A percentile compares a stretch with the other conserved stretches of the same genome.
These are phyloP conservation scores for Lasioglossum figueresi DNA, from an alignment of 2,888 invertebrate genomes.

Conservation along the genomic window DNA sequence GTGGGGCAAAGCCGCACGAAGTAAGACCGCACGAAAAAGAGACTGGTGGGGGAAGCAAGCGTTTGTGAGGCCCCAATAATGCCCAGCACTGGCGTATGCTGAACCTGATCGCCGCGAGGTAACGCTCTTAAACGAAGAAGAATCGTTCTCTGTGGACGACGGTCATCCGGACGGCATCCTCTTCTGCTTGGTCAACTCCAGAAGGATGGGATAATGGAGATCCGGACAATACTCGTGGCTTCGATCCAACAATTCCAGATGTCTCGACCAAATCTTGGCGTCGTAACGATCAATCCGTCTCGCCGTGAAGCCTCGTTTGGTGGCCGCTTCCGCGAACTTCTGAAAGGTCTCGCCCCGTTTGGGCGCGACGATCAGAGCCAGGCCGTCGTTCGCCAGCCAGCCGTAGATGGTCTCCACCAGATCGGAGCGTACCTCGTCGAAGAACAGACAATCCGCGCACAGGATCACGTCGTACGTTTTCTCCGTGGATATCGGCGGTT, in stretches of 20 bases:
- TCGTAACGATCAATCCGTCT: constrained; percentile 87
- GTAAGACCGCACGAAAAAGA: too few relatives aligned
- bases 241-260: constrained; percentile 86
- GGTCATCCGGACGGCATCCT: constrained; percentile 76
- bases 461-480: constrained; percentile 89
- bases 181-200: constrained; percentile 86
- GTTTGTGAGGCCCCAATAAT: too few relatives aligned
- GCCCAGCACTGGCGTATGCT: neutral
- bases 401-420: constrained; percentile 89
- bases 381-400: constrained; percentile 86
- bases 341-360: constrained; percentile 89
- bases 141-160: constrained; percentile 25
- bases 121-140: neutral
- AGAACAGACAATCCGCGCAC: constrained; percentile 92
- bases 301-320: constrained; percentile 86
- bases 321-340: constrained; percentile 88
- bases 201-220: constrained; percentile 89
- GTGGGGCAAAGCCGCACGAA: too few relatives aligned
- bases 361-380: constrained; percentile 91
- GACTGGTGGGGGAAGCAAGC: too few relatives aligned
- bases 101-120: neutral
- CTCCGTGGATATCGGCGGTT: constrained; percentile 33
- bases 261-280: constrained; percentile 88
- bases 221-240: constrained; percentile 88
- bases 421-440: constrained; percentile 89